phyloP scores from a whole-genome alignment of 1,140 invertebrate species.

The Drosophila erecta region DNA sequence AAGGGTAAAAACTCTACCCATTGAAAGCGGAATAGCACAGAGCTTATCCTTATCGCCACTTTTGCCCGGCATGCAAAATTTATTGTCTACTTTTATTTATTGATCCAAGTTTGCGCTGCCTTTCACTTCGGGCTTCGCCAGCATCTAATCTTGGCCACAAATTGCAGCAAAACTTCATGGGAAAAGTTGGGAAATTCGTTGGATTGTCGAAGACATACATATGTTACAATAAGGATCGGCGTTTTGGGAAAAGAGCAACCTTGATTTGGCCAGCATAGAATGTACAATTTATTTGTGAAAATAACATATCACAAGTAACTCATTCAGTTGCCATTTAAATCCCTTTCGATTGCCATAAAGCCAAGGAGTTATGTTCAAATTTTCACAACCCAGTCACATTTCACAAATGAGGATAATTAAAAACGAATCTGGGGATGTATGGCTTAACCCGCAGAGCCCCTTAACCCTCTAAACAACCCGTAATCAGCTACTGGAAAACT shows the following conservation, averaged over 20 bases:
- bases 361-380: slow-evolving; percentile 23
- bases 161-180: slow-evolving; percentile 23
- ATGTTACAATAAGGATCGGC: not conserved
- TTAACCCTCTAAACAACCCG: slow-evolving; percentile 1
- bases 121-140: slow-evolving; percentile 11
- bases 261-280: too few relatives aligned
- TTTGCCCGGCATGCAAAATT: slow-evolving; percentile 56
- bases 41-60: slow-evolving; percentile 43
- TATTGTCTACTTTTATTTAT: slow-evolving; percentile 65
- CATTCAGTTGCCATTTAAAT: slow-evolving; percentile 18
- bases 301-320: not conserved
- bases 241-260: not conserved
- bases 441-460: not conserved
- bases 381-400: slow-evolving; percentile 43
- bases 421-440: slow-evolving; percentile 56
- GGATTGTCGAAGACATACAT: not conserved
- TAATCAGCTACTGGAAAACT: slow-evolving; percentile 34
- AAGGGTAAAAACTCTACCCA: slow-evolving; percentile 37
- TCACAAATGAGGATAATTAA: slow-evolving; percentile 75
- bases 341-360: slow-evolving; percentile 3
- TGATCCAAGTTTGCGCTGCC: slow-evolving; percentile 38
- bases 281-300: not conserved
- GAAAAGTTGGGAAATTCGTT: slow-evolving; percentile 1
- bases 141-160: slow-evolving; percentile 51
- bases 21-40: not conserved